Conservation (phyloP, 2,888 invertebrate genomes). For the Monochamus alternatus region DNA sequence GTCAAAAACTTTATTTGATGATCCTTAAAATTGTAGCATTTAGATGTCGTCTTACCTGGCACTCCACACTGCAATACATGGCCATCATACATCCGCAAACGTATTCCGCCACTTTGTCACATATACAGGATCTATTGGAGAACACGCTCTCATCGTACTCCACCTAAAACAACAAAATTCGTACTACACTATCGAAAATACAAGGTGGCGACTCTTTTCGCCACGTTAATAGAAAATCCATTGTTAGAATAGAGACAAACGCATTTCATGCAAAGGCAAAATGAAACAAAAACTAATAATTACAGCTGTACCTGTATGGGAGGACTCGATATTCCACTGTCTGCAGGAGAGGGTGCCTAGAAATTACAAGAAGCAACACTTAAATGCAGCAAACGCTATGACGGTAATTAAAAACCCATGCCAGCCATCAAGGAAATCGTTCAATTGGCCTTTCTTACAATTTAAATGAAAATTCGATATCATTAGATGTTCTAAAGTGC, state of each 20-base stretch:
- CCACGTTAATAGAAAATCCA: no score
- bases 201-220: not conserved
- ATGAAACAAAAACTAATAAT: not conserved
- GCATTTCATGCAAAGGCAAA: not conserved
- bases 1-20: not conserved
- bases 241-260: no score
- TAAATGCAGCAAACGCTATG: not conserved
- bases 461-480: no score
- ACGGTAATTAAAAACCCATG: no score
- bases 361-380: conserved; percentile 16
- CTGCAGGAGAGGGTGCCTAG: conserved; percentile 33
- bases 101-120: conserved; percentile 17
- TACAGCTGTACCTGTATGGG: conserved; percentile 2
- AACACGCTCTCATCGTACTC: conserved; percentile 25
- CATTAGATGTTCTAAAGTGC: no score
- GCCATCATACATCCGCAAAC: conserved; percentile 28
- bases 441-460: no score
- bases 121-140: conserved; percentile 22
- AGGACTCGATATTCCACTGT: conserved; percentile 36
- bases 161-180: not conserved
- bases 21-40: not conserved
- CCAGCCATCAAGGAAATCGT: no score
- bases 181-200: not conserved
- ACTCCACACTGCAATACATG: conserved; percentile 24
- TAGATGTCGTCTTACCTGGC: conserved; percentile 11